A percentile compares a stretch with the other conserved stretches of the same genome.
Conservation (phyloP, 2,113 vertebrate genomes). For the Megaleporinus macrocephalus region DNA sequence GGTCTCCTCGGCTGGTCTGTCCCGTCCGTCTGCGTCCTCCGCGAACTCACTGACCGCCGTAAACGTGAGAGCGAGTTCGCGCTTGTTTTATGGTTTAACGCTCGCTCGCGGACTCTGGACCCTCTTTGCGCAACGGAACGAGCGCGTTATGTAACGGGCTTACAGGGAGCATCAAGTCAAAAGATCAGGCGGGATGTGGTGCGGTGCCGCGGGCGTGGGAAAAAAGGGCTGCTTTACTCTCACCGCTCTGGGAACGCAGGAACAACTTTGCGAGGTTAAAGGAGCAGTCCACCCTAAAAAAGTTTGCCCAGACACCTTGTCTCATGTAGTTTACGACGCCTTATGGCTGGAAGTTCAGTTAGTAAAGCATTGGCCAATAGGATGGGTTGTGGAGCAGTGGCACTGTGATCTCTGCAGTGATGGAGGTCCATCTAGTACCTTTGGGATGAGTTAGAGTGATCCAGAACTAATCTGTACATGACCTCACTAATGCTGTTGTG, state of each 20-base stretch:
- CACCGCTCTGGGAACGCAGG: not conserved
- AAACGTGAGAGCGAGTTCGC: not conserved
- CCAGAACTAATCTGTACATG: no score
- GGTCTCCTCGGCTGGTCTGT: not conserved
- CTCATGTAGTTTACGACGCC: no score
- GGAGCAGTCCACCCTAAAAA: no score
- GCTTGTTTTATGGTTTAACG: slow-evolving; percentile 7
- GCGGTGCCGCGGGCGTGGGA: not conserved
- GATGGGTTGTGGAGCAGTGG: no score
- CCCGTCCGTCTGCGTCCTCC: not conserved
- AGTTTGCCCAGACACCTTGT: no score
- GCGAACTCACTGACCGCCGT: slow-evolving; percentile 4
- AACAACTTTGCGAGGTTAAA: not conserved
- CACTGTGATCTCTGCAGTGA: no score
- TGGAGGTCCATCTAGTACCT: no score
- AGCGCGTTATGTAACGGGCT: slow-evolving; percentile 21
- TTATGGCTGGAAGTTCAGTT: no score
- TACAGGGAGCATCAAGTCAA: slow-evolving; percentile 27
- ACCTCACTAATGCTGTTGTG: no score
- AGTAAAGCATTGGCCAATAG: no score
- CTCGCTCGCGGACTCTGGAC: slow-evolving; percentile 34
- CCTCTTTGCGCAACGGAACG: slow-evolving; percentile 34
- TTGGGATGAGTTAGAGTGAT: no score
- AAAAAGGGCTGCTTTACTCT: not conserved
- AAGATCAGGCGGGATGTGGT: slow-evolving; percentile 15